A percentile compares a stretch with the other conserved stretches of the same genome.
phyloP scores from a whole-genome alignment of 2,888 invertebrate genomes.

The Dicyrtoma fusca region DNA sequence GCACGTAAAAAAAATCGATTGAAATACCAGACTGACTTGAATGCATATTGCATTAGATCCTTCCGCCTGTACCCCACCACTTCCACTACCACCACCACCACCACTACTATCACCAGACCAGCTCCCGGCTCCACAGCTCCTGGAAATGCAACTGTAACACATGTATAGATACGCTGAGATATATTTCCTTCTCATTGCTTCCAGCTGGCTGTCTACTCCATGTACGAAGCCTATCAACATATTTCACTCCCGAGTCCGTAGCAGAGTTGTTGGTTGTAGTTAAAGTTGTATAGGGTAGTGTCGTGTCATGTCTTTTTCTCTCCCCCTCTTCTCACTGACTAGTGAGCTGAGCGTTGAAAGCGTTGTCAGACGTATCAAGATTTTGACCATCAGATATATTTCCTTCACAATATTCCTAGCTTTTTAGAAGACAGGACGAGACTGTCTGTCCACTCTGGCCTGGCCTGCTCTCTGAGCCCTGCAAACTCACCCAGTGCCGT shows the following conservation, averaged over 20 bases:
- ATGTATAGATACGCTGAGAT: background rate
- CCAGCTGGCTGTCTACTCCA: background rate
- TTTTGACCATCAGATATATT: slow-evolving; percentile 15
- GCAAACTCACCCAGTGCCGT: background rate
- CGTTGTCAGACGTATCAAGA: slow-evolving; percentile 22
- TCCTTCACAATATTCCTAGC: background rate
- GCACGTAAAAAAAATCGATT: slow-evolving; percentile 26
- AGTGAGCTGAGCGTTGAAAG: background rate
- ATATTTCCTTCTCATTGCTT: background rate
- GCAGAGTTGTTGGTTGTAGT: no score
- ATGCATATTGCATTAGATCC: slow-evolving; percentile 20
- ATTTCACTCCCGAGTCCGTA: no score
- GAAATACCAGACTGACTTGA: slow-evolving; percentile 16
- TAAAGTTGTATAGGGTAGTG: background rate
- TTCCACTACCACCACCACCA: no score
- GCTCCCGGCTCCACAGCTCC: no score
- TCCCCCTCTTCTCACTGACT: slow-evolving; percentile 2
- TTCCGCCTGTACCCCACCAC: background rate
- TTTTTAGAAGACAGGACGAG: background rate
- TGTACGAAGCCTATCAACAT: no score
- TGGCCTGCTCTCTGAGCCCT: no score
- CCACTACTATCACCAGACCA: no score
- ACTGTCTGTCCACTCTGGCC: no score
- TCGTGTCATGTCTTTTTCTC: background rate
- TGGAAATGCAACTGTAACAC: no score